Conservation (phyloP, 1,140 invertebrate species). For the Neoseiulus cucumeris region DNA sequence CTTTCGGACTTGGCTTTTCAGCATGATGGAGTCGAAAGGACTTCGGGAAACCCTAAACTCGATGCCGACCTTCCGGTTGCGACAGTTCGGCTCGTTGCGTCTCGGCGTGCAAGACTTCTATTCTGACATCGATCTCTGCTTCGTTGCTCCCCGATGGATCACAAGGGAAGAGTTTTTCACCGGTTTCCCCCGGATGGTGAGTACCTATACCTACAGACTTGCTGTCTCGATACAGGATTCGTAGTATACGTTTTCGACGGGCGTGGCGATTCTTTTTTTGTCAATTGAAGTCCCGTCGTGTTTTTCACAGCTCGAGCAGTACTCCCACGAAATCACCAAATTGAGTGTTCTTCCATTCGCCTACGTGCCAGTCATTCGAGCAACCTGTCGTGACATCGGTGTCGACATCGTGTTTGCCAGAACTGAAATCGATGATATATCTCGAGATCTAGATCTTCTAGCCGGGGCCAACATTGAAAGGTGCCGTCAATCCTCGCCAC, state of each 20-base stretch:
- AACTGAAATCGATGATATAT: background rate
- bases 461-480: background rate
- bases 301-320: background rate
- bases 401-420: background rate
- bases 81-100: constrained; percentile 3
- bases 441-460: background rate
- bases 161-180: constrained; percentile 4
- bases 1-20: background rate
- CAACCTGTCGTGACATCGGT: background rate
- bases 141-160: background rate
- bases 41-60: background rate
- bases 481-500: background rate
- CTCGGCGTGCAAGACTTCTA: background rate
- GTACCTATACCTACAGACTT: background rate
- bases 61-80: background rate
- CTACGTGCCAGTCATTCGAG: background rate
- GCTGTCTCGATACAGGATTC: too few relatives aligned
- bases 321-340: constrained; percentile 3
- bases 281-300: too few relatives aligned
- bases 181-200: constrained; percentile 2
- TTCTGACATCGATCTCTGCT: constrained; percentile 3
- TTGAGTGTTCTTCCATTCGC: background rate
- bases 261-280: too few relatives aligned
- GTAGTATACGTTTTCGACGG: too few relatives aligned
- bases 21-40: background rate